Evolutionary conservation across 2,113 vertebrate genomes (phyloP).

Genomic region (Poeciliopsis occidentalis): DNA sequence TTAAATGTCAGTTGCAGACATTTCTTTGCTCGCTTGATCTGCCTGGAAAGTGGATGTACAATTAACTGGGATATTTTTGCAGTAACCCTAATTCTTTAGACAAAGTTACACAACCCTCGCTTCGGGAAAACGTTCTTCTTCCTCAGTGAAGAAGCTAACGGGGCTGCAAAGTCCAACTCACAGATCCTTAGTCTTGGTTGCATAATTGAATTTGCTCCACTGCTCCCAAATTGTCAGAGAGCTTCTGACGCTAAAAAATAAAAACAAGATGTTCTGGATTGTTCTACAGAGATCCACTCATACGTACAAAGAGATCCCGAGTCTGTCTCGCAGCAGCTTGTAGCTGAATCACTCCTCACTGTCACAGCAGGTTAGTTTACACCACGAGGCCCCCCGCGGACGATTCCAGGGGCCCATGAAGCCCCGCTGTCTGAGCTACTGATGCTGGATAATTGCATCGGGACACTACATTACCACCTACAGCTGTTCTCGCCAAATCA

Average conservation of each 20-base stretch:
- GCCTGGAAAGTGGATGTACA: neutral
- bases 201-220: conserved; percentile 36
- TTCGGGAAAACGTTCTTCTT: conserved; percentile 6
- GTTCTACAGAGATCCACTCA: conserved; percentile 14
- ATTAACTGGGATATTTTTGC: neutral
- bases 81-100: neutral
- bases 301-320: conserved; percentile 26
- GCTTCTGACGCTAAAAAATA: conserved; percentile 61
- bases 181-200: conserved; percentile 19
- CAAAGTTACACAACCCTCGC: neutral
- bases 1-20: neutral
- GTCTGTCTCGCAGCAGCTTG: conserved; percentile 53
- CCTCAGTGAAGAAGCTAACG: neutral
- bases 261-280: conserved; percentile 53
- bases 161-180: conserved; percentile 12
- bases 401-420: conserved; percentile 53
- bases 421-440: conserved; percentile 37
- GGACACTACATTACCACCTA: conserved; percentile 38
- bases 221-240: conserved; percentile 60
- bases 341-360: conserved; percentile 69
- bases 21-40: conserved; percentile 3
- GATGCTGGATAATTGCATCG: conserved; percentile 29
- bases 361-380: conserved; percentile 76
- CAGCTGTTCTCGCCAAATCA: conserved; percentile 20
- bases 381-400: conserved; percentile 62